phyloP scores from a whole-genome alignment of 2,888 invertebrate species.

The Biston stratarius region DNA sequence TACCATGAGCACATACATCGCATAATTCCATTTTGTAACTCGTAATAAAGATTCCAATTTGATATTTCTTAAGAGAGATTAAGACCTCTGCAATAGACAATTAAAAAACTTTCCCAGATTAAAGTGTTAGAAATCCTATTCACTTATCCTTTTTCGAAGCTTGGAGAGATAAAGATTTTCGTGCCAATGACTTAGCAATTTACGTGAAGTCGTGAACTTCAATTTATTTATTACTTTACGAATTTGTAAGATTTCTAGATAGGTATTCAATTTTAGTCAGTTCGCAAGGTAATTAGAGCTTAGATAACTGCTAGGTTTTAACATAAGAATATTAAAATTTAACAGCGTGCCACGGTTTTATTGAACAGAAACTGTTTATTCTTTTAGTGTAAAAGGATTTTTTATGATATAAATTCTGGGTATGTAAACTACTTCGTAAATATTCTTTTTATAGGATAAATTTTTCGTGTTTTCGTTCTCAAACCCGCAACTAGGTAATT shows the following conservation, averaged over 20 bases:
- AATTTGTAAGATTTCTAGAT: slow-evolving; percentile 6
- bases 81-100: slow-evolving; percentile 13
- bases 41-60: slow-evolving; percentile 30
- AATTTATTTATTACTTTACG: slow-evolving; percentile 14
- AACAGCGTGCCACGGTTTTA: too few relatives aligned
- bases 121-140: slow-evolving; percentile 25
- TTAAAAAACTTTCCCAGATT: slow-evolving; percentile 26
- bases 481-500: slow-evolving; percentile 60
- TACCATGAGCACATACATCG: slow-evolving; percentile 46
- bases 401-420: too few relatives aligned
- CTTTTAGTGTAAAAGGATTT: too few relatives aligned
- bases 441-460: too few relatives aligned
- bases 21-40: slow-evolving; percentile 37
- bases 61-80: slow-evolving; percentile 13
- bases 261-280: neutral
- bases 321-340: too few relatives aligned
- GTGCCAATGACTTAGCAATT: slow-evolving; percentile 41
- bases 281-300: neutral
- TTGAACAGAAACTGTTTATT: too few relatives aligned
- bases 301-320: too few relatives aligned
- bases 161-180: slow-evolving; percentile 40
- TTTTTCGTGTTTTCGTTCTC: too few relatives aligned
- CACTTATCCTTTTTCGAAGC: slow-evolving; percentile 20
- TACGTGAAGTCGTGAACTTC: slow-evolving; percentile 19
- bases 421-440: too few relatives aligned